Conservation (phyloP, 2,888 invertebrate species). For the Ennomos quercinarius region DNA sequence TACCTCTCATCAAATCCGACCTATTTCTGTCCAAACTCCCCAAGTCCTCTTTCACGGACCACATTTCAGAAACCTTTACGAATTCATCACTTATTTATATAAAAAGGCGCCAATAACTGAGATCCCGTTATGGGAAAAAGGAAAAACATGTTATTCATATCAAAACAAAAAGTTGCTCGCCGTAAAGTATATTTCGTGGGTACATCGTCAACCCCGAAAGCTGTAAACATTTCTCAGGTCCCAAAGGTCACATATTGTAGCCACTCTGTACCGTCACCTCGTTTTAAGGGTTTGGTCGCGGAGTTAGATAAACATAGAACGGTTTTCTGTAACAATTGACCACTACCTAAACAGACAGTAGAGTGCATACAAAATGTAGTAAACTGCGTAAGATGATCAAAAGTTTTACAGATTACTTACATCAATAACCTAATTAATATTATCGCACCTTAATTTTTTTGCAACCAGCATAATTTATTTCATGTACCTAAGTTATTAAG, state of each 20-base stretch:
- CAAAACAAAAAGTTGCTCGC: conserved; percentile 44
- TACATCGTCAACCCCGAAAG: conserved; percentile 47
- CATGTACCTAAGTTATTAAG: too few species aligned
- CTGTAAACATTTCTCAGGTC: conserved; percentile 45
- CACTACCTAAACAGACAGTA: too few species aligned
- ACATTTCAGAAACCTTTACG: conserved; percentile 13
- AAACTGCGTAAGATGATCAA: too few species aligned
- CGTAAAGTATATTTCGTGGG: conserved; percentile 48
- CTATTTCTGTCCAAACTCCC: conserved; percentile 7
- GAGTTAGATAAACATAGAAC: conserved; percentile 26
- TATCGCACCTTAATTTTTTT: too few species aligned
- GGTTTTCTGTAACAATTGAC: too few species aligned
- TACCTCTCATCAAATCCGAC: conserved; percentile 2
- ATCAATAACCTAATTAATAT: too few species aligned
- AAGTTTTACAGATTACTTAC: too few species aligned
- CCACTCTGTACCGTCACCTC: conserved; percentile 50
- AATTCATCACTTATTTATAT: conserved; percentile 29
- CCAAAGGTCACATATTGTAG: conserved; percentile 54
- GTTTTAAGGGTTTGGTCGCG: conserved; percentile 41
- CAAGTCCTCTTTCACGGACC: conserved; percentile 11
- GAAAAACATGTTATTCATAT: conserved; percentile 41
- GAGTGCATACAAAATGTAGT: too few species aligned
- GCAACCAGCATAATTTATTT: too few species aligned
- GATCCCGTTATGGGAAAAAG: conserved; percentile 21
- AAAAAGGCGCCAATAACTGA: conserved; percentile 25